Base-by-base conservation (phyloP, 1,140 invertebrate genomes). In the Zelostemma sp. region DNA sequence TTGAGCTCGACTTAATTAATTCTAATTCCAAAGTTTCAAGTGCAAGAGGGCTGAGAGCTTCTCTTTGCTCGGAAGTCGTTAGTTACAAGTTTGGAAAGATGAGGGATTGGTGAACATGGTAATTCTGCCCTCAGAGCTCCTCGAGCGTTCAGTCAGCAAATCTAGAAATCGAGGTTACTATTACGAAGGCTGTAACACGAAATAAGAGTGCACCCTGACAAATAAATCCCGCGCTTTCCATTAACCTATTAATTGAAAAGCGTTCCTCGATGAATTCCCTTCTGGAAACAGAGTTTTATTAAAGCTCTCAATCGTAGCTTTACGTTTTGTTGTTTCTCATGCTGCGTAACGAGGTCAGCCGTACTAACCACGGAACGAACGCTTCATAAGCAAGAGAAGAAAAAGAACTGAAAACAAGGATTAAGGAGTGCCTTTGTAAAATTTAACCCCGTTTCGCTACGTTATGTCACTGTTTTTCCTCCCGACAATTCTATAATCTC, bases 151-250 rank as follows among this genome's bases (percentile, higher is more conserved):
- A 73, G 68, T 75, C 68, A 71, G 74, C 74, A 64, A 71, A 75
- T 72, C 54, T 68, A 59, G 60, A 49, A 65, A 75, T 75, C 60
- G 65, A 53, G 71, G 71, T 70, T 72, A 73, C 65, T 75, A 73
- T 56, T 53, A 67, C 55, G 59, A 35, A 51, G 61, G 45, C 46
- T 25, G 38, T 15, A 25, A 49, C 11, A 28, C 45, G 31, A 53
- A 72, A 46, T 47, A 64, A 58, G 55, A 31, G 54, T 56, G 46
- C 14, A 50, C 35, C 59, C 49, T 68, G 35, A 56, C 58, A 67
- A 73, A 80, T 81, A 76, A 74, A 80, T 80, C 51, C 63, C 6
- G 72, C 66, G 62, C 74, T 76, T 81, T 80, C 79, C 80, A 81
- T 82, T 81, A 77, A 81, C 69, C 51, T 66, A 62, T 59, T 61